These are phyloP conservation scores for Lepidonotus clava DNA, from an alignment of 2,888 invertebrate species.

Conservation along the genomic window DNA sequence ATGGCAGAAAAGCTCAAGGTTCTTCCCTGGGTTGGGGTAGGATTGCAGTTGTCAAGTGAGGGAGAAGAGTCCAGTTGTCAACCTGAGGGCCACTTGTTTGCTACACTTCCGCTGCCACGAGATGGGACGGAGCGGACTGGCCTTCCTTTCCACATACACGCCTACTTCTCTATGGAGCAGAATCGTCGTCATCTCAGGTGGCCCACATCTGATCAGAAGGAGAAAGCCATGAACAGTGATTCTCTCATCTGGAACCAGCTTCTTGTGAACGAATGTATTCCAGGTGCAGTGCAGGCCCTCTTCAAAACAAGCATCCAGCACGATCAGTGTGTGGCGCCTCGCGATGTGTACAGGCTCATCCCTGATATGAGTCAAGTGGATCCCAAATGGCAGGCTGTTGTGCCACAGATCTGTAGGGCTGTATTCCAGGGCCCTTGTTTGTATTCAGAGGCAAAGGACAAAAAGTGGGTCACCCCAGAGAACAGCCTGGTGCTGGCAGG, in stretches of 20 bases:
- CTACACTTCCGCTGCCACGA: slow-evolving; percentile 58
- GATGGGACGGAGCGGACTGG: slow-evolving; percentile 57
- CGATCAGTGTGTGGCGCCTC: not conserved
- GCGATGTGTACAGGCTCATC: not conserved
- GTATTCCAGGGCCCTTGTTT: not conserved
- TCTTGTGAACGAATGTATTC: not conserved
- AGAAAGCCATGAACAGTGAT: not conserved
- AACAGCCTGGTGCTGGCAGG: not conserved
- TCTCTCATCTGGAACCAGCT: slow-evolving; percentile 17
- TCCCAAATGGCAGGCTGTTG: not conserved
- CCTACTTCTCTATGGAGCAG: slow-evolving; percentile 60
- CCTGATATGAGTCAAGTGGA: not conserved
- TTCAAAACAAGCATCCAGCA: not conserved
- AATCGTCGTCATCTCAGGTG: slow-evolving; percentile 56
- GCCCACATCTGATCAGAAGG: slow-evolving; percentile 52
- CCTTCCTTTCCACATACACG: slow-evolving; percentile 58
- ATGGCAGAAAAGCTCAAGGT: slow-evolving; percentile 61
- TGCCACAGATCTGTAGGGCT: not conserved
- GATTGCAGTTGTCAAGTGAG: not conserved
- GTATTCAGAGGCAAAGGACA: not conserved
- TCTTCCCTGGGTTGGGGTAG: slow-evolving; percentile 65
- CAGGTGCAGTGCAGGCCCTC: not conserved
- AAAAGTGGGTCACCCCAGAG: not conserved
- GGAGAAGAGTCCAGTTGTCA: not conserved
- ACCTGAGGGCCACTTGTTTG: slow-evolving; percentile 58